A percentile compares a stretch with the other conserved stretches of the same genome.
Conservation (phyloP, 1,140 invertebrate genomes). For the Octopus bimaculoides region DNA sequence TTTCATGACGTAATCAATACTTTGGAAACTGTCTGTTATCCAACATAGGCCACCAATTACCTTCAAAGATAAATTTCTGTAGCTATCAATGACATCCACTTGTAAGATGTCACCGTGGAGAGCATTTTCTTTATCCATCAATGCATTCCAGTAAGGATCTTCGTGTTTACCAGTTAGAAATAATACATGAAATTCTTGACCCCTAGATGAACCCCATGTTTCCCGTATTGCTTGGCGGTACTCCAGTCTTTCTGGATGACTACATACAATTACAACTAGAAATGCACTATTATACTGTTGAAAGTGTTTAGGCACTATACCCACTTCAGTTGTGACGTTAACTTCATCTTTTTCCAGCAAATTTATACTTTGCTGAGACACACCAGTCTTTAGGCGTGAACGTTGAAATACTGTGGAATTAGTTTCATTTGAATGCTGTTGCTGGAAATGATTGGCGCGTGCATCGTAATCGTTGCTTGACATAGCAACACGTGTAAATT, state of each 20-base stretch:
- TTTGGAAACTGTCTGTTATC: slow-evolving; percentile 66
- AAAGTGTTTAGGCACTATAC: not conserved
- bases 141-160: slow-evolving; percentile 18
- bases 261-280: slow-evolving; percentile 26
- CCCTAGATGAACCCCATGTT: slow-evolving; percentile 25
- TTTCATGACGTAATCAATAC: slow-evolving; percentile 75
- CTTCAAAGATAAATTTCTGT: slow-evolving; percentile 46
- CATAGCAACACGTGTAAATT: not conserved
- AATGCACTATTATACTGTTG: not conserved
- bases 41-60: slow-evolving; percentile 83
- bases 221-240: slow-evolving; percentile 19
- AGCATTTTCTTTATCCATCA: slow-evolving; percentile 60
- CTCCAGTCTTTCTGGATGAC: slow-evolving; percentile 19
- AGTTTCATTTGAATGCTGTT: not conserved
- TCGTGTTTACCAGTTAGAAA: slow-evolving; percentile 24
- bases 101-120: slow-evolving; percentile 38
- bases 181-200: slow-evolving; percentile 13
- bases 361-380: not conserved
- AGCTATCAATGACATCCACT: slow-evolving; percentile 40
- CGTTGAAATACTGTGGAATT: not conserved
- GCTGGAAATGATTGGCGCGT: not conserved
- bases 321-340: not conserved
- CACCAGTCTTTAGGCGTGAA: not conserved
- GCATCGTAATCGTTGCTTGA: slow-evolving; percentile 5
- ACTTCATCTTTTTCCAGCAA: not conserved